Evolutionary conservation across 2,797 vertebrate species (phyloP).

Genomic region (Sternarchorhynchus goeldii): DNA sequence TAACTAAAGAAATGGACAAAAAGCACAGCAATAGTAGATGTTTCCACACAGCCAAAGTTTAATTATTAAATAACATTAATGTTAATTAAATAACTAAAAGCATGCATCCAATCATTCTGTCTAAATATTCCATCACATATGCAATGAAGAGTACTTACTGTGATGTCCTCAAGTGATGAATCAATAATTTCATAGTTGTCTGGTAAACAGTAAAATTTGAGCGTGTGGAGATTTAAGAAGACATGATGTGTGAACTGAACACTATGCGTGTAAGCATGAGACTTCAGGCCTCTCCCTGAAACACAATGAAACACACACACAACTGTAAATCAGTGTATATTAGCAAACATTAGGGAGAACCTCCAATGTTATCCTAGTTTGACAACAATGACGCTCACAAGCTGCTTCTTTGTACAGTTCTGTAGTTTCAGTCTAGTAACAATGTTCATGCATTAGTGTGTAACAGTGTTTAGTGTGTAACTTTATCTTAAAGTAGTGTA

Average conservation of each 20-base stretch:
- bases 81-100: too few species aligned
- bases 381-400: too few species aligned
- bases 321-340: background rate
- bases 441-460: too few species aligned
- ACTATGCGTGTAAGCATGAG: constrained; percentile 95
- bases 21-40: background rate
- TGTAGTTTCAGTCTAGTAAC: too few species aligned
- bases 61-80: too few species aligned
- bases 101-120: too few species aligned
- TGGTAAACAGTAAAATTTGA: constrained; percentile 96
- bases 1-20: background rate
- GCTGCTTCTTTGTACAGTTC: too few species aligned
- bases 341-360: too few species aligned
- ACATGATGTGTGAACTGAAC: constrained; percentile 96
- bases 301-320: constrained; percentile 30
- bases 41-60: background rate
- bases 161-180: constrained; percentile 95
- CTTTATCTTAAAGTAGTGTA: background rate
- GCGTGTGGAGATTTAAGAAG: constrained; percentile 94
- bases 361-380: too few species aligned
- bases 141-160: constrained; percentile 70
- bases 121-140: background rate
- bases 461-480: background rate
- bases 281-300: constrained; percentile 90
- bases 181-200: constrained; percentile 99